These are phyloP conservation scores for Emmelina monodactyla DNA, from an alignment of 2,888 invertebrate species.

Conservation along the genomic window DNA sequence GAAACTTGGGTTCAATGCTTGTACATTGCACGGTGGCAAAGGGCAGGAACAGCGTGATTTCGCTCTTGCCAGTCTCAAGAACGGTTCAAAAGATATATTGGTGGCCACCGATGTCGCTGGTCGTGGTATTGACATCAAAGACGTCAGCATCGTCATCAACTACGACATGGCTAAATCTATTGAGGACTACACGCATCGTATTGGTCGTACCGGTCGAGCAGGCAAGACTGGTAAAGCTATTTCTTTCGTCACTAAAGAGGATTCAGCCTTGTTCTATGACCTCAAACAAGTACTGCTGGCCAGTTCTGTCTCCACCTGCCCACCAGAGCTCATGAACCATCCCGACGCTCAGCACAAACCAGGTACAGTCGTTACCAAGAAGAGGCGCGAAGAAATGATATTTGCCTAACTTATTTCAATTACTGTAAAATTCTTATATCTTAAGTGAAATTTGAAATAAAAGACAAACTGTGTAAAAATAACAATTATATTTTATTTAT, in stretches of 20 bases:
- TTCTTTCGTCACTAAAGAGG: slow-evolving; percentile 97
- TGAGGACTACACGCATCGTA: slow-evolving; percentile 98
- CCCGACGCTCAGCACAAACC: slow-evolving; percentile 99
- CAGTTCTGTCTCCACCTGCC: slow-evolving; percentile 94
- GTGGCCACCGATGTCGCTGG: slow-evolving; percentile 99
- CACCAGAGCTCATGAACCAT: slow-evolving; percentile 96
- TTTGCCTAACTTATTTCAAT: slow-evolving; percentile 71
- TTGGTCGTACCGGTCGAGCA: slow-evolving; percentile 98
- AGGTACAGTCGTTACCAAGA: slow-evolving; percentile 92
- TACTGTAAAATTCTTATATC: too few relatives aligned
- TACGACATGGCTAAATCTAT: slow-evolving; percentile 99
- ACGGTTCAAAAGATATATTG: slow-evolving; percentile 95
- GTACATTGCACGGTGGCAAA: slow-evolving; percentile 98
- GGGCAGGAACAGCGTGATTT: slow-evolving; percentile 99
- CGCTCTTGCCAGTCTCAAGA: slow-evolving; percentile 94
- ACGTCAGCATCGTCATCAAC: slow-evolving; percentile 98
- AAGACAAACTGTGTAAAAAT: too few relatives aligned
- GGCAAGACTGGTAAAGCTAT: slow-evolving; percentile 97
- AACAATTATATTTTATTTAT: too few relatives aligned
- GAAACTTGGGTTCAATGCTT: slow-evolving; percentile 95
- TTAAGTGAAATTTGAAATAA: too few relatives aligned
- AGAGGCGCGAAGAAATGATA: slow-evolving; percentile 93
- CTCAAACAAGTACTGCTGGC: slow-evolving; percentile 88
- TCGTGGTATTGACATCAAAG: slow-evolving; percentile 99
- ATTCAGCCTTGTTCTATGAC: slow-evolving; percentile 94